phyloP scores from a whole-genome alignment of 1,140 invertebrate species.

The Lasioglossum albipes region DNA sequence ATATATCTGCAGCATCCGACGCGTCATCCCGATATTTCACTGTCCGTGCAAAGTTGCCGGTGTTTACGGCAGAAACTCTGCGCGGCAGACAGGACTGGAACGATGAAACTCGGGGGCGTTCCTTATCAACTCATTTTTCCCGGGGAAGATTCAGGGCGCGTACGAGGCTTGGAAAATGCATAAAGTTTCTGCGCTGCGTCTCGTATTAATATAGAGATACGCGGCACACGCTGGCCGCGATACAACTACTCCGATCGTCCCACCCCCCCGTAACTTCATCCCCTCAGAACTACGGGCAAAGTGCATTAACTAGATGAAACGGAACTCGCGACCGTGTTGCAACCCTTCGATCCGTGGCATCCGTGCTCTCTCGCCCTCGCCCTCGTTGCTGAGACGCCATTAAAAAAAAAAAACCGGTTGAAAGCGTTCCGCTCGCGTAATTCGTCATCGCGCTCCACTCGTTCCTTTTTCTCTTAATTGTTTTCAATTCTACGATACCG shows the following conservation, averaged over 20 bases:
- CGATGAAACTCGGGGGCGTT: slow-evolving; percentile 1
- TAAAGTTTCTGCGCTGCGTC: slow-evolving; percentile 10
- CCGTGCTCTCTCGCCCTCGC: too few species aligned
- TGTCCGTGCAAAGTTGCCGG: not conserved
- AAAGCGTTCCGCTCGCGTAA: too few species aligned
- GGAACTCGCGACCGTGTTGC: slow-evolving; percentile 38
- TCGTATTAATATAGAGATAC: slow-evolving; percentile 9
- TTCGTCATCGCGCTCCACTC: too few species aligned
- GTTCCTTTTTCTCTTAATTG: too few species aligned
- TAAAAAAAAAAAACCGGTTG: too few species aligned
- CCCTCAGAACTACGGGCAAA: slow-evolving; percentile 32
- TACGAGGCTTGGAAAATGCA: not conserved
- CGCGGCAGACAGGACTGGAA: not conserved
- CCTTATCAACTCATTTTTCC: slow-evolving; percentile 25
- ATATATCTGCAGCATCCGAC: not conserved
- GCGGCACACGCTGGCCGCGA: not conserved
- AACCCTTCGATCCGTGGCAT: slow-evolving; percentile 12
- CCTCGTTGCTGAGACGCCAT: too few species aligned
- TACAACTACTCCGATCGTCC: slow-evolving; percentile 43
- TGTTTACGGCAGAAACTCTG: not conserved
- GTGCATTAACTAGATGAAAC: slow-evolving; percentile 62
- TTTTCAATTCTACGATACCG: too few species aligned
- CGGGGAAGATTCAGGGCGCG: not conserved
- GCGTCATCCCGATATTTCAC: slow-evolving; percentile 7
- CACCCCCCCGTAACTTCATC: slow-evolving; percentile 32